Conservation (phyloP, 2,113 vertebrate species). For the Dendrocopos noguchii region DNA sequence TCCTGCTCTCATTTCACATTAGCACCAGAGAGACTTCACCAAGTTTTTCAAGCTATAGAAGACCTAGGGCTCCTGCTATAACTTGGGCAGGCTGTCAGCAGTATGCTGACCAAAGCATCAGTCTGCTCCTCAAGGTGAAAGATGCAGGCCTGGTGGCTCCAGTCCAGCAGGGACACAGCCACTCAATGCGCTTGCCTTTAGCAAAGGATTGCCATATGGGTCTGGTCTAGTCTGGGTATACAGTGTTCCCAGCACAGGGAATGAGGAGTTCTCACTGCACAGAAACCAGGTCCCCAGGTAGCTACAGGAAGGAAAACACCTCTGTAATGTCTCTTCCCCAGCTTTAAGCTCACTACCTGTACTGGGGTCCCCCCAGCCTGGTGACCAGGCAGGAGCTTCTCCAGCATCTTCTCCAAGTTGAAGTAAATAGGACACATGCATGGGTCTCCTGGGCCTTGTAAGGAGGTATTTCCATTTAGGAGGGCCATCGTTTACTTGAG, state of each 20-base stretch:
- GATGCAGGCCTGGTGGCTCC: not conserved
- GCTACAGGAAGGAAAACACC: rapidly evolving
- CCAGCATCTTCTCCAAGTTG: not conserved
- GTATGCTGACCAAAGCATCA: not conserved
- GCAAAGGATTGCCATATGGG: not conserved
- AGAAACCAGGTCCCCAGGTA: not conserved
- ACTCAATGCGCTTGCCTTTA: not conserved
- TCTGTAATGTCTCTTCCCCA: not conserved
- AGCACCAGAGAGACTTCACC: not conserved
- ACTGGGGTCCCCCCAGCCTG: not conserved
- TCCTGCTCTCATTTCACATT: not conserved
- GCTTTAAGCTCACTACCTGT: not conserved
- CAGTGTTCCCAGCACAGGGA: not conserved
- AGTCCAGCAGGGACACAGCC: not conserved
- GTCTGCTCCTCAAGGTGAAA: not conserved
- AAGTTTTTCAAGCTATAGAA: not conserved
- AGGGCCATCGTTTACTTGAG: not conserved
- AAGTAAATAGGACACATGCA: not conserved
- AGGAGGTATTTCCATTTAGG: not conserved
- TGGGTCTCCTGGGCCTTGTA: not conserved
- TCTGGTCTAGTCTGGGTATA: not conserved
- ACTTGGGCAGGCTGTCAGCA: not conserved
- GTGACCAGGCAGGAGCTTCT: not conserved
- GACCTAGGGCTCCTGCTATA: rapidly evolving
- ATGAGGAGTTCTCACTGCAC: not conserved